Base-by-base conservation (phyloP, 2,797 vertebrate genomes). In the Alectoris magna region DNA sequence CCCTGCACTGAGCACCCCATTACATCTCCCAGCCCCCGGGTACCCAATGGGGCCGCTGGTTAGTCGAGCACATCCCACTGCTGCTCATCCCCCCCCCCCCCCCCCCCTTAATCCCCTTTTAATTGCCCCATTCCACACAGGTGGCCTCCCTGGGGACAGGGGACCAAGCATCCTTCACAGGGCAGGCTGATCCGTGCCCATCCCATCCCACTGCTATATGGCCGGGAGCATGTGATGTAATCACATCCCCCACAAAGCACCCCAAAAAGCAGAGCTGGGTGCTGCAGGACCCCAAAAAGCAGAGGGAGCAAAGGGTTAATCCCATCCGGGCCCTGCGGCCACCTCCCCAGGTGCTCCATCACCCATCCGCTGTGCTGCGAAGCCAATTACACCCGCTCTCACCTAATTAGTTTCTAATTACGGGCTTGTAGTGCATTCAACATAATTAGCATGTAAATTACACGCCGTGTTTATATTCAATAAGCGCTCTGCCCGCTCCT, bases 381-480 rank as follows among this genome's bases (percentile, higher is more conserved):
- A 97, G 97, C 97, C 97, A 98, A 98, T 97, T 98, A 97, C 96
- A 97, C 91, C 81, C 71, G 51, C 96, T 97, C 97, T 97, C 95
- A 98, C 97, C 97, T 97, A 98, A 98, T 98, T 98, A 98, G 97
- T 97, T 97, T 97, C 98, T 98, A 98, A 98, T 98, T 98, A 98
- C 92, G 97, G 97, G 96, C 97, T 97, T 96, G 79, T 96, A 97
- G 96, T 94, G 94, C 96, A 96, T 97, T 98, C 97, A 97, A 97
- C 97, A 96, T 97, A 98, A 98, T 98, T 98, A 98, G 97, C 97
- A 98, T 98, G 98, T 97, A 98, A 98, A 98, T 98, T 97, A 98
- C 96, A 97, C 74, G 23, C 74, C 10, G 24, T 98, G 98, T 98
- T 98, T 98, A 98, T 98, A 97, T 97, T 98, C 97, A 97, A 97